Conservation (phyloP, 2,113 vertebrate species). For the Mugil cephalus region DNA sequence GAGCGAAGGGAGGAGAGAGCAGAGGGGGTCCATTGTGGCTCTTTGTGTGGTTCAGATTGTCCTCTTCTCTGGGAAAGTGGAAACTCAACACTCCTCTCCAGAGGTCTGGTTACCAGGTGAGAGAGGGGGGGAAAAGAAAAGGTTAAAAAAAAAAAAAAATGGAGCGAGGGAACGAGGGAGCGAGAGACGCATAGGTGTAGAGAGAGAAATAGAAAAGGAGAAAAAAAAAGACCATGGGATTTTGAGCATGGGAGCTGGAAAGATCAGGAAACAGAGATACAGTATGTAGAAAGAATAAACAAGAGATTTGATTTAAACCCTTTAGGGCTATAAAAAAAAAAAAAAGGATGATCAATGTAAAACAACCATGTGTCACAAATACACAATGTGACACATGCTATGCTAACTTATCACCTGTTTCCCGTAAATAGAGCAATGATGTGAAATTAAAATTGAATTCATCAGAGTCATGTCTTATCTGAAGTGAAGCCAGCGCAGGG, state of each 20-base stretch:
- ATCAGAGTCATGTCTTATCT: conserved; percentile 14
- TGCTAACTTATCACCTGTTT: conserved; percentile 10
- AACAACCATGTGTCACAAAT: conserved; percentile 26
- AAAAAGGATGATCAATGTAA: conserved; percentile 39
- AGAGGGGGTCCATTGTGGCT: conserved; percentile 79
- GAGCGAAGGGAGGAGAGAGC: conserved; percentile 70
- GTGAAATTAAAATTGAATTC: conserved; percentile 35
- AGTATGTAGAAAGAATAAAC: conserved; percentile 13
- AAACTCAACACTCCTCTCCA: conserved; percentile 84
- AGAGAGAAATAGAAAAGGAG: conserved; percentile 63
- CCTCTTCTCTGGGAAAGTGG: conserved; percentile 86
- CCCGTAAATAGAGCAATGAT: conserved; percentile 17
- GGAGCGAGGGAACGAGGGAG: conserved; percentile 46
- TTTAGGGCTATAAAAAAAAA: conserved; percentile 17
- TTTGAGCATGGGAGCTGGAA: conserved; percentile 55
- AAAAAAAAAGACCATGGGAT: conserved; percentile 59
- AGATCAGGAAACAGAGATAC: conserved; percentile 48
- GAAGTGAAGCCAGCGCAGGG: not conserved
- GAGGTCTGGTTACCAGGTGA: conserved; percentile 87
- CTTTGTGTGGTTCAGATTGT: conserved; percentile 84
- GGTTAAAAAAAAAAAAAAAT: conserved; percentile 54
- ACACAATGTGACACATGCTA: not conserved
- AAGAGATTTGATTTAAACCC: conserved; percentile 46
- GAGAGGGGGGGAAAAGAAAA: conserved; percentile 76
- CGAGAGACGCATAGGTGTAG: conserved; percentile 72